Percentiles rank a stretch among this genome's conserved stretches.
Conservation (phyloP, 2,113 vertebrate genomes). For the Dipodomys ordii region DNA sequence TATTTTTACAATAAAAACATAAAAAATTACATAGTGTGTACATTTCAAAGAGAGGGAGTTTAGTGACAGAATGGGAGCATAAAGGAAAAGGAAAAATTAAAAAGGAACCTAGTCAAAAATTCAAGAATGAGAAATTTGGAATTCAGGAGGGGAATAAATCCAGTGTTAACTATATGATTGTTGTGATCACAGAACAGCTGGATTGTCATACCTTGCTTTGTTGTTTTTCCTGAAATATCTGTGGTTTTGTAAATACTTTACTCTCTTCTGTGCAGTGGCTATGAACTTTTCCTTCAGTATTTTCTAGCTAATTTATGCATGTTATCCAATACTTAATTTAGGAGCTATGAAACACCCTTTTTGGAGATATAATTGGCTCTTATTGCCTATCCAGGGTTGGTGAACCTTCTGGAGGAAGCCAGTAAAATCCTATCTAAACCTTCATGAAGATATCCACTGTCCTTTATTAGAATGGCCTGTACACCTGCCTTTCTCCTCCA, state of each 20-base stretch:
- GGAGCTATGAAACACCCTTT: background rate
- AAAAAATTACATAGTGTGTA: background rate
- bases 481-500: background rate
- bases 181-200: background rate
- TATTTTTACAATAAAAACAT: too few species aligned
- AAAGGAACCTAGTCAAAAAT: background rate
- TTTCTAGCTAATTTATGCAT: background rate
- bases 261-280: background rate
- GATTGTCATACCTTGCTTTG: background rate
- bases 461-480: background rate
- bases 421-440: background rate
- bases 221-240: background rate
- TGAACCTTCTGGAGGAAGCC: background rate
- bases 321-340: conserved; percentile 16
- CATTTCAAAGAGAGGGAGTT: background rate
- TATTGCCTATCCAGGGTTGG: background rate
- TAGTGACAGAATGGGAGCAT: background rate
- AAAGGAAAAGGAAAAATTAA: background rate
- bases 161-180: background rate
- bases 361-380: background rate
- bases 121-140: background rate
- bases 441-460: background rate
- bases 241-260: background rate
- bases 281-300: background rate
- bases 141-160: background rate